Evolutionary conservation across 1,140 invertebrate genomes (phyloP).

Genomic region (Latrodectus geometricus): DNA sequence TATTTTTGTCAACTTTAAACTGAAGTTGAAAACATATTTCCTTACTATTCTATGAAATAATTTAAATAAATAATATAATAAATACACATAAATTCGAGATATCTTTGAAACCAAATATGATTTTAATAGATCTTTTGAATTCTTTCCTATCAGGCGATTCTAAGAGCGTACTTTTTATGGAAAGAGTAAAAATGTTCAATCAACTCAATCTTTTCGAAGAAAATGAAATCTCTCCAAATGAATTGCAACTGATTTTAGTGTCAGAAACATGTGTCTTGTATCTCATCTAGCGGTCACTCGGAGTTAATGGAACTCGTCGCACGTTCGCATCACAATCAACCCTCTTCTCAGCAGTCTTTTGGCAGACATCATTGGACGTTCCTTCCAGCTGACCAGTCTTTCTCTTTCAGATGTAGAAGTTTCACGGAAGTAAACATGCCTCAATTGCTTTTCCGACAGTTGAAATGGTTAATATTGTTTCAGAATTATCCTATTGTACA

Average conservation of each 20-base stretch:
- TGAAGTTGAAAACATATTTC: no score
- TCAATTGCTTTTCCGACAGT: slow-evolving; percentile 15
- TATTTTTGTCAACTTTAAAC: no score
- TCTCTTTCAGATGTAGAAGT: background rate
- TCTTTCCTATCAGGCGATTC: background rate
- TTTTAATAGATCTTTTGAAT: background rate
- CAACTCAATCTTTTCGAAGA: slow-evolving; percentile 13
- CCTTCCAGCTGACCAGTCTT: background rate
- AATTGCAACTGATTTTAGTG: slow-evolving; percentile 16
- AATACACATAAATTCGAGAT: no score
- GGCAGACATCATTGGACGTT: background rate
- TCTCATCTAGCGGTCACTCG: slow-evolving; percentile 54
- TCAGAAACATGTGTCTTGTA: slow-evolving; percentile 47
- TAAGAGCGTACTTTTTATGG: background rate
- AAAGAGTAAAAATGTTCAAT: background rate
- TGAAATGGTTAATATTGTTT: background rate
- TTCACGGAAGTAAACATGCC: background rate
- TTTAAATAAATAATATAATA: no score
- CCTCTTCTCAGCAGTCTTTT: background rate
- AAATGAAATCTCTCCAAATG: background rate
- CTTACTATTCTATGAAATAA: no score
- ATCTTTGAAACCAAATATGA: background rate
- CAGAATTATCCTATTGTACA: background rate
- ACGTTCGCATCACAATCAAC: slow-evolving; percentile 36
- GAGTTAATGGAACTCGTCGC: slow-evolving; percentile 50